phyloP scores from a whole-genome alignment of 2,888 invertebrate species.

The Lasioglossum pauxillum region DNA sequence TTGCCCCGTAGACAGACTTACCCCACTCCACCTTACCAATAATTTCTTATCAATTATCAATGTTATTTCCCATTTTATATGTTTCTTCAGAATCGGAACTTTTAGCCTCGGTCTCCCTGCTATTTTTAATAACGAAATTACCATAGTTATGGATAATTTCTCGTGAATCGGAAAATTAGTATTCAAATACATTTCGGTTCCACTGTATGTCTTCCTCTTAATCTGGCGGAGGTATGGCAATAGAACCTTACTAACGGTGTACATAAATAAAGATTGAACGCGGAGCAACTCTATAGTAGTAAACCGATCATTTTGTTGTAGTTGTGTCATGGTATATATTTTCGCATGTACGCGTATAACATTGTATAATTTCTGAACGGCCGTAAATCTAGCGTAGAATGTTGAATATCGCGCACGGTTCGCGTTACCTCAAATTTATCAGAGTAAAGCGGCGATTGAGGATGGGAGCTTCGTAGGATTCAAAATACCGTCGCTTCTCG shows the following conservation, averaged over 20 bases:
- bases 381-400: not conserved
- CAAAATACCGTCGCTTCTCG: constrained; percentile 27
- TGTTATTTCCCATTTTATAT: no score
- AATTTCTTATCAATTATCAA: no score
- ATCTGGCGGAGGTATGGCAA: not conserved
- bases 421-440: constrained; percentile 15
- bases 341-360: not conserved
- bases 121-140: no score
- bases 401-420: constrained; percentile 14
- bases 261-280: not conserved
- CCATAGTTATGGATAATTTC: no score
- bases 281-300: not conserved
- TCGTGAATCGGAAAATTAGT: not conserved
- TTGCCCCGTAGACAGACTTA: no score
- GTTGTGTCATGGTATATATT: not conserved
- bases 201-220: not conserved
- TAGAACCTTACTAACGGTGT: not conserved
- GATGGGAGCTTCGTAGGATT: not conserved
- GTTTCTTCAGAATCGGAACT: no score
- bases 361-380: not conserved
- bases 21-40: no score
- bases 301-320: not conserved
- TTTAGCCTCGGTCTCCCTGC: no score
- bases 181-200: not conserved
- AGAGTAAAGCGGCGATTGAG: not conserved